Evolutionary conservation across 2,888 invertebrate species (phyloP).

Genomic region (Drosophila macrospina): DNA sequence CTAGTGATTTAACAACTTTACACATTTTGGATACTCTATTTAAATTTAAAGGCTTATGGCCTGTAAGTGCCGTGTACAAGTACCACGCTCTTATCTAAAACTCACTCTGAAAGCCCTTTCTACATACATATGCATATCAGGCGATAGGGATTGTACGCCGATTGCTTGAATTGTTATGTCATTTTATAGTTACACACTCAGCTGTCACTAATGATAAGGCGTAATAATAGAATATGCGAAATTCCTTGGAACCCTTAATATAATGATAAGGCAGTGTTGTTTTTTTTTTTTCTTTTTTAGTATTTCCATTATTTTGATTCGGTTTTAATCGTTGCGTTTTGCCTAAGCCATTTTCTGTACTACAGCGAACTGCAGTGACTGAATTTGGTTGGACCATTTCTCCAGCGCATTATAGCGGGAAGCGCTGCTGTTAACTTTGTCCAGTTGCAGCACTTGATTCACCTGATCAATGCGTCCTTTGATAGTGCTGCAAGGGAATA

Average conservation of each 20-base stretch:
- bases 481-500: slow-evolving; percentile 88
- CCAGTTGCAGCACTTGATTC: slow-evolving; percentile 95
- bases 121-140: not conserved
- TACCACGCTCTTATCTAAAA: not conserved
- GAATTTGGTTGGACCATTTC: slow-evolving; percentile 97
- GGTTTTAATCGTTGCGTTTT: slow-evolving; percentile 29
- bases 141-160: not conserved
- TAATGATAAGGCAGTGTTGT: slow-evolving; percentile 20
- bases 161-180: slow-evolving; percentile 3
- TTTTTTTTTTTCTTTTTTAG: slow-evolving; percentile 3
- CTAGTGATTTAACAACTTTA: not conserved
- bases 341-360: slow-evolving; percentile 95
- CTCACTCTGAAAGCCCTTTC: slow-evolving; percentile 5
- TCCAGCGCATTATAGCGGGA: slow-evolving; percentile 96
- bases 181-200: not conserved
- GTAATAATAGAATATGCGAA: not conserved
- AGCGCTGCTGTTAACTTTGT: slow-evolving; percentile 92
- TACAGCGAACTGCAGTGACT: slow-evolving; percentile 94
- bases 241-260: not conserved
- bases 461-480: slow-evolving; percentile 96
- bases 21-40: not conserved
- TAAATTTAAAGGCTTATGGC: not conserved
- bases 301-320: slow-evolving; percentile 22
- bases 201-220: not conserved
- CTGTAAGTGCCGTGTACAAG: not conserved